phyloP scores from a whole-genome alignment of 2,888 invertebrate species.

The Diarsia dahlii region DNA sequence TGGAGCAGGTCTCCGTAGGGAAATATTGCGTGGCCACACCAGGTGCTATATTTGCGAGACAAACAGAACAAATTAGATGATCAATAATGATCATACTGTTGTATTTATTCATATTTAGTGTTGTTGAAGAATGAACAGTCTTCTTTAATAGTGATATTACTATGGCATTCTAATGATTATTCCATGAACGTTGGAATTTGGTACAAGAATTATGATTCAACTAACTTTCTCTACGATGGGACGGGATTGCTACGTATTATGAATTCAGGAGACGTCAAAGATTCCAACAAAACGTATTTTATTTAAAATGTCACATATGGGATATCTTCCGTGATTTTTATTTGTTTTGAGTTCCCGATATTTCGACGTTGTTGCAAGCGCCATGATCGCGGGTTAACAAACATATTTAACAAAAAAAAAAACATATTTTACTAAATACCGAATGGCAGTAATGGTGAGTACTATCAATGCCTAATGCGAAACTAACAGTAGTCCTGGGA shows the following conservation, averaged over 20 bases:
- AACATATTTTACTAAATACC: neutral
- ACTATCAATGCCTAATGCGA: neutral
- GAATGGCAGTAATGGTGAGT: neutral
- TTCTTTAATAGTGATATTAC: neutral
- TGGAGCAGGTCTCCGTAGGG: slow-evolving; percentile 15
- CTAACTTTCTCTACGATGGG: neutral
- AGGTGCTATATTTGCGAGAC: slow-evolving; percentile 27
- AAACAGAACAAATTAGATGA: slow-evolving; percentile 30
- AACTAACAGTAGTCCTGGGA: neutral
- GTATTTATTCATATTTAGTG: neutral
- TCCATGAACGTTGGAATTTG: neutral
- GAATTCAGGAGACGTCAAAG: neutral
- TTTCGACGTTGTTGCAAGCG: no score
- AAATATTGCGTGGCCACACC: slow-evolving; percentile 20
- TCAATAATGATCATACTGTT: slow-evolving; percentile 1
- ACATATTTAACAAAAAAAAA: no score
- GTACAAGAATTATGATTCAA: neutral
- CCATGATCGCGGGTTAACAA: no score
- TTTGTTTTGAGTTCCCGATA: no score
- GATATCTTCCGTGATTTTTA: no score
- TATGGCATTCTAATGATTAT: neutral
- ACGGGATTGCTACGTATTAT: neutral
- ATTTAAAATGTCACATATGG: no score
- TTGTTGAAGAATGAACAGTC: neutral
- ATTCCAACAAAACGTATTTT: neutral